These are phyloP conservation scores for Ptilodon capucinus DNA, from an alignment of 2,888 invertebrate species.

Conservation along the genomic window DNA sequence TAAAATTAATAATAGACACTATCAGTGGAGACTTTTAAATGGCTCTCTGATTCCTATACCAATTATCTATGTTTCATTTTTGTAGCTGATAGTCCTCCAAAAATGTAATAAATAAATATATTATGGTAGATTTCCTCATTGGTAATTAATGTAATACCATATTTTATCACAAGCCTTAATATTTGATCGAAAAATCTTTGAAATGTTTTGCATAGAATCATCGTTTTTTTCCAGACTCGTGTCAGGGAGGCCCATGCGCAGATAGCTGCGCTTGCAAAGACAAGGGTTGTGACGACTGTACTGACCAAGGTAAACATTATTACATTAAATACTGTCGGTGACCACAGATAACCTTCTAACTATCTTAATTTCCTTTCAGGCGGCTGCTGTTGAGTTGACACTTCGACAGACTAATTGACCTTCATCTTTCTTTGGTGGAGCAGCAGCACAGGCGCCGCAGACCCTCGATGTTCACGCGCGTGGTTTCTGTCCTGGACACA, in stretches of 20 bases:
- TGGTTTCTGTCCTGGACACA: slow-evolving; percentile 51
- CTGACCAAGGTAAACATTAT: slow-evolving; percentile 47
- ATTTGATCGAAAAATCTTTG: too few relatives aligned
- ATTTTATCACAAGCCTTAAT: too few relatives aligned
- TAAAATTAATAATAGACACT: too few relatives aligned
- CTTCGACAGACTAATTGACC: neutral
- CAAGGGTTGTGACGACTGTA: slow-evolving; percentile 65
- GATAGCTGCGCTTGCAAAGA: slow-evolving; percentile 68
- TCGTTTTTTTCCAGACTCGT: slow-evolving; percentile 49
- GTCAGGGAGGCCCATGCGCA: slow-evolving; percentile 62
- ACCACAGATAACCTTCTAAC: too few relatives aligned
- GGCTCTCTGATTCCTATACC: too few relatives aligned
- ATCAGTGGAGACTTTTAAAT: too few relatives aligned
- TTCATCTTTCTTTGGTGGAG: slow-evolving; percentile 42
- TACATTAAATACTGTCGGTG: too few relatives aligned
- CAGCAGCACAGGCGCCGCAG: slow-evolving; percentile 30
- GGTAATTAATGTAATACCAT: too few relatives aligned
- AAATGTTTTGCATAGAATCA: neutral
- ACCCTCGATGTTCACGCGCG: slow-evolving; percentile 41
- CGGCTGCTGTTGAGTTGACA: slow-evolving; percentile 59
- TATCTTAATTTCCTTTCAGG: slow-evolving; percentile 43
- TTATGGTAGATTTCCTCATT: too few relatives aligned
- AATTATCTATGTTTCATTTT: too few relatives aligned
- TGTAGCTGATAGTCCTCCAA: too few relatives aligned
- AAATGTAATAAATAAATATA: too few relatives aligned